These are phyloP conservation scores for Plecturocebus donacophilus DNA, from an alignment of 2,113 vertebrate species.

Conservation along the genomic window DNA sequence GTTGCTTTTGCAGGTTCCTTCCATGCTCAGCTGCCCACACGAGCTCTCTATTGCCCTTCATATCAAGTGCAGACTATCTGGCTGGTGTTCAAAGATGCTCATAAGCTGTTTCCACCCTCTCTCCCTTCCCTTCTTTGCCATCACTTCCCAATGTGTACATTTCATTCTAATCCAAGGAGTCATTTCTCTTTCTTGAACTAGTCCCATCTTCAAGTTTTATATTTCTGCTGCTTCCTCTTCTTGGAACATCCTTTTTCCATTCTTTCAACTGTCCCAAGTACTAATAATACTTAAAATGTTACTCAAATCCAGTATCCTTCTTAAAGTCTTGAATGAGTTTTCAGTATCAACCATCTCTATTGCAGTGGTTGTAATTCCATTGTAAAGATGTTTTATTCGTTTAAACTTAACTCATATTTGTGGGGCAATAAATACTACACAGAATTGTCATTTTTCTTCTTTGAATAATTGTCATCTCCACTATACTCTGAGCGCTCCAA, in stretches of 20 bases:
- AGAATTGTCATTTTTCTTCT: not conserved
- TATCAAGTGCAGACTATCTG: not conserved
- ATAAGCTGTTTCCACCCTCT: not conserved
- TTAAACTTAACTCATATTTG: not conserved
- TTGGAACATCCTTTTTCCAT: not conserved
- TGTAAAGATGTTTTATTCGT: not conserved
- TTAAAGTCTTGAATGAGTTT: constrained; percentile 16
- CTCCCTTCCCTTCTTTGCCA: not conserved
- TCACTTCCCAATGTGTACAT: not conserved
- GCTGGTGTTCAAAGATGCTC: not conserved
- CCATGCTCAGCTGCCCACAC: not conserved
- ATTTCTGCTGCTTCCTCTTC: not conserved
- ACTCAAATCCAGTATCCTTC: not conserved
- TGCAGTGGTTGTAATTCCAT: not conserved
- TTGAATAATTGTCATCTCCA: not conserved
- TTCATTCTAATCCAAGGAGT: not conserved
- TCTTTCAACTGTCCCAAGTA: not conserved
- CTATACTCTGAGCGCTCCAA: not conserved
- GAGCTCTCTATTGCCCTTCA: not conserved
- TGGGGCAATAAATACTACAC: not conserved
- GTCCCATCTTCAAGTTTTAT: not conserved
- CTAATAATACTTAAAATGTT: not conserved
- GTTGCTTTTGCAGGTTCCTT: not conserved
- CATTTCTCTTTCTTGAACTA: not conserved
- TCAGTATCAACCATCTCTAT: not conserved